These are phyloP conservation scores for Emberiza fucata DNA, from an alignment of 2,113 vertebrate genomes.

Conservation along the genomic window DNA sequence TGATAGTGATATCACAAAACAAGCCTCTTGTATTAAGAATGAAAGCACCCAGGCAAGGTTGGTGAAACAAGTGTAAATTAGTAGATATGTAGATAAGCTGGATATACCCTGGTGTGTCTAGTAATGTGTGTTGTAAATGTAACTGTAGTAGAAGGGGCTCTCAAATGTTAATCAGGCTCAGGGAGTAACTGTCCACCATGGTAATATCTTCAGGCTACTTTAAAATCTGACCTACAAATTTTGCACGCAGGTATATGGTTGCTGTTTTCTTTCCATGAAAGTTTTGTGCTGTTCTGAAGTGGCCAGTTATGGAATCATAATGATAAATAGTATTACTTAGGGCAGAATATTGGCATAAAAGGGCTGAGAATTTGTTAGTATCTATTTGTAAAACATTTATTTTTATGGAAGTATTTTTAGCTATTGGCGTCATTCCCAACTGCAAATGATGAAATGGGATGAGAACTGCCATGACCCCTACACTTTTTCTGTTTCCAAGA, in stretches of 20 bases:
- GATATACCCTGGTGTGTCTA: neutral
- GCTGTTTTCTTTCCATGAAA: neutral
- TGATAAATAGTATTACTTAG: conserved; percentile 1
- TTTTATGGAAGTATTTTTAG: conserved; percentile 66
- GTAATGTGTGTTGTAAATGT: neutral
- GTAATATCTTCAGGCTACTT: neutral
- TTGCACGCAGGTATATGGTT: neutral
- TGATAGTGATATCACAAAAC: neutral
- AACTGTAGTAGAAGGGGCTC: neutral
- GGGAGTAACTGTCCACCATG: neutral
- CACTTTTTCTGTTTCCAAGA: neutral
- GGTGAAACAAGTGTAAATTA: neutral
- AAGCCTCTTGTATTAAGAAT: neutral
- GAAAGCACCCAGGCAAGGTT: neutral
- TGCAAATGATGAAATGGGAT: conserved; percentile 11
- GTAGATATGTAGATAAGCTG: neutral
- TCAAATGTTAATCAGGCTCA: neutral
- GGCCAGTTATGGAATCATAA: neutral
- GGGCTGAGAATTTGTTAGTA: conserved; percentile 46
- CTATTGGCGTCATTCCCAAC: neutral
- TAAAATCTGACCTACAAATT: neutral
- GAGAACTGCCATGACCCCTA: neutral
- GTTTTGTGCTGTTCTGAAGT: neutral
- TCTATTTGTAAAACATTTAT: conserved; percentile 39
- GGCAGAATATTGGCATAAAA: neutral